phyloP scores from a whole-genome alignment of 2,797 vertebrate species.

The Sebastes nivosus region DNA sequence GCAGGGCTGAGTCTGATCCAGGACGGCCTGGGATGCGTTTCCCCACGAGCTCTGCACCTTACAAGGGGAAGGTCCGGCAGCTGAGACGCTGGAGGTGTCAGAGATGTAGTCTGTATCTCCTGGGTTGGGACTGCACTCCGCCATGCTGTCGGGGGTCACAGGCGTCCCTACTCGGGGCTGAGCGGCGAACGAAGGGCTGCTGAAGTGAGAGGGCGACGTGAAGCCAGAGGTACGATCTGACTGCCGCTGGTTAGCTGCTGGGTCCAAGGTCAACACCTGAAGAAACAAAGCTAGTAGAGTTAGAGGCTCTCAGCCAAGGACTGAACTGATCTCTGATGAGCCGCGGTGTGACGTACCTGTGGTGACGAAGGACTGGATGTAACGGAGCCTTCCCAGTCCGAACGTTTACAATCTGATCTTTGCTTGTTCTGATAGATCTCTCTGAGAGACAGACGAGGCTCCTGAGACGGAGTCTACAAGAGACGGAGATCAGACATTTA shows the following conservation, averaged over 20 bases:
- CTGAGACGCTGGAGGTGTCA: conserved; percentile 79
- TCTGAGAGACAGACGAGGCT: conserved; percentile 85
- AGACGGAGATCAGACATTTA: background rate
- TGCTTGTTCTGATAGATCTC: conserved; percentile 92
- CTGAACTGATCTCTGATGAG: background rate
- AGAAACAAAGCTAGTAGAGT: conserved; percentile 23
- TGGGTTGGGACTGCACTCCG: conserved; percentile 75
- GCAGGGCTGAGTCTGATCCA: conserved; percentile 26
- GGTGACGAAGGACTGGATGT: conserved; percentile 81
- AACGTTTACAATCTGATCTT: conserved; percentile 77
- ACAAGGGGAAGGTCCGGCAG: conserved; percentile 62
- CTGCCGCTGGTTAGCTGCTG: conserved; percentile 83
- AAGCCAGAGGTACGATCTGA: conserved; percentile 81
- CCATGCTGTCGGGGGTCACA: conserved; percentile 89
- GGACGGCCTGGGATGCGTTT: conserved; percentile 30
- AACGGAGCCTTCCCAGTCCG: conserved; percentile 80
- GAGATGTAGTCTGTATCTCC: conserved; percentile 87
- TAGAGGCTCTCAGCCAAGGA: background rate
- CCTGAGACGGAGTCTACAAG: conserved; percentile 78
- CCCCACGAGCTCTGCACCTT: conserved; percentile 59
- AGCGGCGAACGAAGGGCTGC: conserved; percentile 70
- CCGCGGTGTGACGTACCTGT: conserved; percentile 80
- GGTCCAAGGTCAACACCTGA: conserved; percentile 88
- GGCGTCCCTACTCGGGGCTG: conserved; percentile 69
- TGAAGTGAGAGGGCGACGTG: conserved; percentile 76